Conservation (phyloP, 1,140 invertebrate species). For the Tetragonula clypearis region DNA sequence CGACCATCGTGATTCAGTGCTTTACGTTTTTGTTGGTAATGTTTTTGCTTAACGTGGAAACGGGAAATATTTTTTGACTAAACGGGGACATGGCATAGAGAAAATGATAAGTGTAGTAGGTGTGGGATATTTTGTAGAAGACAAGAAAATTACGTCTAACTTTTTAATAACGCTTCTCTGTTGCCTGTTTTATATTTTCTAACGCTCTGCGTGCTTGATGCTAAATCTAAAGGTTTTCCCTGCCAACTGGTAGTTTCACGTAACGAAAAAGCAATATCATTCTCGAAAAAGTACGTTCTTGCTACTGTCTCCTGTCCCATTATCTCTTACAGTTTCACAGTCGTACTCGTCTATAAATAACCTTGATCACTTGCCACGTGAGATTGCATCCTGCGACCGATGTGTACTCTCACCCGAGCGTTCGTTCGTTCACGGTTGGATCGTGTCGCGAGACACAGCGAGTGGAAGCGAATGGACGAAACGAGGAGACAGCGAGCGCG, state of each 20-base stretch:
- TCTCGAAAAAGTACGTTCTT: not conserved
- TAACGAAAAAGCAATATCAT: not conserved
- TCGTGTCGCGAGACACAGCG: constrained; percentile 13
- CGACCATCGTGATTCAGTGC: not conserved
- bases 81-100: no score
- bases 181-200: not conserved
- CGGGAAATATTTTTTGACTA: no score
- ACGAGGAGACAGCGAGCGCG: constrained; percentile 11
- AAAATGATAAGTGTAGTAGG: not conserved
- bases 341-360: constrained; percentile 38
- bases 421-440: constrained; percentile 1
- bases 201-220: not conserved
- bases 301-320: constrained; percentile 28
- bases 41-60: not conserved
- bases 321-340: constrained; percentile 43
- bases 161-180: no score
- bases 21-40: not conserved
- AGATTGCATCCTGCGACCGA: not conserved
- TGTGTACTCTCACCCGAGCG: not conserved
- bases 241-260: not conserved
- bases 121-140: no score
- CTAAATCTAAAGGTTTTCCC: not conserved
- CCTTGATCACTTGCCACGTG: constrained; percentile 1
- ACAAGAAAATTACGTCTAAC: no score
- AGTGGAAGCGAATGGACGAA: not conserved